These are phyloP conservation scores for Agapornis canus DNA, from an alignment of 2,797 vertebrate species.

Conservation along the genomic window DNA sequence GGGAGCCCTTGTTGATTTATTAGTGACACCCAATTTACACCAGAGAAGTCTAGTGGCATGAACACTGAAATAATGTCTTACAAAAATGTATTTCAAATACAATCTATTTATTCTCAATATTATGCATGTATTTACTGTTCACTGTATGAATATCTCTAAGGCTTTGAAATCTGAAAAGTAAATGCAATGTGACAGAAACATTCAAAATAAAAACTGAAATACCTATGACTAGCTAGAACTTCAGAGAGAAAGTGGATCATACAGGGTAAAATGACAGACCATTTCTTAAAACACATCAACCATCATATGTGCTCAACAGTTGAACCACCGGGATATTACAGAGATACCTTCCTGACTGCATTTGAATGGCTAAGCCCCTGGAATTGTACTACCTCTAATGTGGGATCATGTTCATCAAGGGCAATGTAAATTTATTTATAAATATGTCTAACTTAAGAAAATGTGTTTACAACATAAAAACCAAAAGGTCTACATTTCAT, in stretches of 20 bases:
- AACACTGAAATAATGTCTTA: not conserved
- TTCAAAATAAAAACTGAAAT: not conserved
- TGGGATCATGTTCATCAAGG: rapidly evolving
- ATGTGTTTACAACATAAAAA: not conserved
- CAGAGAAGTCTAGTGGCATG: not conserved
- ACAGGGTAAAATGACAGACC: rapidly evolving
- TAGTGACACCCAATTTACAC: not conserved
- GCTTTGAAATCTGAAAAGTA: not conserved
- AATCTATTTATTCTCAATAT: not conserved
- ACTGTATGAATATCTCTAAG: not conserved
- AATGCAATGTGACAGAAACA: not conserved
- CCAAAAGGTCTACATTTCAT: not conserved
- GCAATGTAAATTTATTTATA: not conserved
- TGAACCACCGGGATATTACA: rapidly evolving
- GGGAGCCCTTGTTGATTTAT: not conserved
- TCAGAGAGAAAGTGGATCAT: not conserved
- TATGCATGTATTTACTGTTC: not conserved
- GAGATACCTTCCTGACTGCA: not conserved
- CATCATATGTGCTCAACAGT: not conserved
- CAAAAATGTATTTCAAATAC: not conserved
- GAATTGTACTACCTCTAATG: rapidly evolving
- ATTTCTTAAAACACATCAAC: not conserved
- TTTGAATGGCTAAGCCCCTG: not conserved
- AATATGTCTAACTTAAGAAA: not conserved
- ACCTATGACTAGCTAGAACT: not conserved